Percentiles rank a stretch among this genome's conserved stretches.
These are phyloP conservation scores for Neostethus bicornis DNA, from an alignment of 2,797 vertebrate species.

Conservation along the genomic window DNA sequence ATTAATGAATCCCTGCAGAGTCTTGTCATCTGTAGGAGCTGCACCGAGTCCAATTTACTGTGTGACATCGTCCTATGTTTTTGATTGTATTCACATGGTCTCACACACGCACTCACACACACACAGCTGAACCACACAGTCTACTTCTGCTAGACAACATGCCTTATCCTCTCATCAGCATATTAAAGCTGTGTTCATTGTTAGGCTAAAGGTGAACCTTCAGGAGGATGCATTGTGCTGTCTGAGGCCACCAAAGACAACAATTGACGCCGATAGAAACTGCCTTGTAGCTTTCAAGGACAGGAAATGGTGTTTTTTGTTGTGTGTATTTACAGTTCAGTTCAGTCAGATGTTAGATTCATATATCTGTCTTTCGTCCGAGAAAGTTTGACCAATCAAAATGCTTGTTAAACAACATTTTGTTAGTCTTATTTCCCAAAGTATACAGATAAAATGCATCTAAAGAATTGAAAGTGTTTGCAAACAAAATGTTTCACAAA, in stretches of 20 bases:
- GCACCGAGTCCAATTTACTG: neutral
- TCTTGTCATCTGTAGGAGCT: neutral
- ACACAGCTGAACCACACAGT: neutral
- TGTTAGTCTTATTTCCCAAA: no score
- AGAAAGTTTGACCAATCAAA: no score
- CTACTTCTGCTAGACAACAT: neutral
- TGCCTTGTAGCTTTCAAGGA: conserved; percentile 16
- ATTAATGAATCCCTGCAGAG: neutral
- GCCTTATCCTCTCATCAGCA: conserved; percentile 5
- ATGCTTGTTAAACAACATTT: no score
- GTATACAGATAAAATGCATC: no score
- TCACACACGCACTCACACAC: neutral
- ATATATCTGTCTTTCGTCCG: no score
- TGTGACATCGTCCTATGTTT: neutral
- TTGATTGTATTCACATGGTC: neutral
- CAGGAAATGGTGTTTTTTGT: neutral
- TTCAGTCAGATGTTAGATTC: no score
- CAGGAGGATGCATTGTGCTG: conserved; percentile 14
- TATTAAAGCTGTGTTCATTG: conserved; percentile 29
- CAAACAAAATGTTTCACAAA: no score
- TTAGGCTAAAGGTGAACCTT: conserved; percentile 30
- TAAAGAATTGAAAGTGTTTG: no score
- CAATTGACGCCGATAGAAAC: conserved; percentile 13
- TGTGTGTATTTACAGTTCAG: neutral
- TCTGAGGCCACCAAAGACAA: conserved; percentile 25